Percentiles rank a stretch among this genome's conserved stretches.
These are phyloP conservation scores for Nyleta sp. DNA, from an alignment of 2,888 invertebrate species.

Conservation along the genomic window DNA sequence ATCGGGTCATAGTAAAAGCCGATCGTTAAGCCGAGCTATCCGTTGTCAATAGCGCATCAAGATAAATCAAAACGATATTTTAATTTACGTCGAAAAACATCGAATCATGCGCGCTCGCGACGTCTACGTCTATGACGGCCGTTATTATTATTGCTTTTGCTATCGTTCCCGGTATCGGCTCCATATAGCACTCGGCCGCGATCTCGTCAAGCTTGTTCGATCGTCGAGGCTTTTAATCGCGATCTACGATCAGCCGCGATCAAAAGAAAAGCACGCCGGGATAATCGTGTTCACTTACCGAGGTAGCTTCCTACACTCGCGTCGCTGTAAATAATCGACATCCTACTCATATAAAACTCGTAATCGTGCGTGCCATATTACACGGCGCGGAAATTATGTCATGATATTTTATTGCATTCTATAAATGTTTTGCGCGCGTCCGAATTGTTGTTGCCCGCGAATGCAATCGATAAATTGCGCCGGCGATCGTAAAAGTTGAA, in stretches of 20 bases:
- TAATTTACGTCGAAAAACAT: slow-evolving; percentile 49
- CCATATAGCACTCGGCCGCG: slow-evolving; percentile 59
- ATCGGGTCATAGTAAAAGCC: slow-evolving; percentile 44
- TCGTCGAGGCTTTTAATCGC: slow-evolving; percentile 62
- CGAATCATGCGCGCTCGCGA: slow-evolving; percentile 41
- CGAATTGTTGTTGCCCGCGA: slow-evolving; percentile 53
- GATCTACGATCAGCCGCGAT: slow-evolving; percentile 64
- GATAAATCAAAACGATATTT: slow-evolving; percentile 62
- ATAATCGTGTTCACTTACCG: slow-evolving; percentile 62
- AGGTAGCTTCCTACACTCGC: slow-evolving; percentile 68
- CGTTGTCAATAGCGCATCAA: slow-evolving; percentile 46
- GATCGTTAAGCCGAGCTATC: slow-evolving; percentile 30
- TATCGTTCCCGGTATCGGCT: slow-evolving; percentile 57
- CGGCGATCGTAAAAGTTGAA: slow-evolving; percentile 40
- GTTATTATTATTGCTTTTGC: slow-evolving; percentile 51
- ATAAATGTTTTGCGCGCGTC: slow-evolving; percentile 48
- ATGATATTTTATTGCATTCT: slow-evolving; percentile 57
- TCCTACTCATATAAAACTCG: slow-evolving; percentile 69
- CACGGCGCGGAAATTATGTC: slow-evolving; percentile 52
- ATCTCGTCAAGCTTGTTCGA: slow-evolving; percentile 64
- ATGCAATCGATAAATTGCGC: slow-evolving; percentile 51
- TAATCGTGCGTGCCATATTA: slow-evolving; percentile 62
- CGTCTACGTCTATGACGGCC: slow-evolving; percentile 49
- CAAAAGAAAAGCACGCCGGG: slow-evolving; percentile 66
- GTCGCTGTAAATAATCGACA: slow-evolving; percentile 70